Base-by-base conservation (phyloP, 35 echinoderm and acorn worm genomes). In the Stichopus chloronotus region DNA sequence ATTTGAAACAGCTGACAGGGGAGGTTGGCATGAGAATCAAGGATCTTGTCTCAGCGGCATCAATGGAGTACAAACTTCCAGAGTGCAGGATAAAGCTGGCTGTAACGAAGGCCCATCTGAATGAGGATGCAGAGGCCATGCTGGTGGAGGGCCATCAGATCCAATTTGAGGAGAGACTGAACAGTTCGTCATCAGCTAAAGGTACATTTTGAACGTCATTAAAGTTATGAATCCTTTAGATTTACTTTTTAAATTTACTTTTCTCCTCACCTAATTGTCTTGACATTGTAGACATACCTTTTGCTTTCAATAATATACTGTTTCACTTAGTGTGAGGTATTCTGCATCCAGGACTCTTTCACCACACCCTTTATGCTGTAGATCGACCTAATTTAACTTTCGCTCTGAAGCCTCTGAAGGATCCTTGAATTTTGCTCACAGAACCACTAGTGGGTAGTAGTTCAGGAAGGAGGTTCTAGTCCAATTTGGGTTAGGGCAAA, bases 51-150 rank as follows among this genome's bases (percentile, higher is more conserved):
- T 93, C 95, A 8, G 88, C 79, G 5, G 95, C 92, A 13, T 65
- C 83, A 6, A 86, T 96, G 81, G 87, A 96, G 87, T 94, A 94
- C 88, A 94, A 94, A 43, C 81, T 96, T 3, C 92, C 95, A 20
- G 88, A 96, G 22, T 94, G 88, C 68, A 77, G 95, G 21, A 87
- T 94, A 20, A 92, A 93, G 80, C 78, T 94, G 24, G 83, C 81
- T 9, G 21, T 58, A 0, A 96, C 92, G 8, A 90, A 78, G 80
- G 95, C 95, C 55, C 87, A 94, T 0, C 56, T 96, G 4, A 96
- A 96, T 91, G 95, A 92, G 21, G 95, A 96, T 92, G 95, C 95
- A 25, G 95, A 96, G 57, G 95, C 95, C 19, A 84, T 20, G 61
- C 68, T 96, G 24, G 72, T 96, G 12, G 30, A 61, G 78, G 88